Conservation (phyloP, 2,888 invertebrate genomes). For the Drosophila mettleri region DNA sequence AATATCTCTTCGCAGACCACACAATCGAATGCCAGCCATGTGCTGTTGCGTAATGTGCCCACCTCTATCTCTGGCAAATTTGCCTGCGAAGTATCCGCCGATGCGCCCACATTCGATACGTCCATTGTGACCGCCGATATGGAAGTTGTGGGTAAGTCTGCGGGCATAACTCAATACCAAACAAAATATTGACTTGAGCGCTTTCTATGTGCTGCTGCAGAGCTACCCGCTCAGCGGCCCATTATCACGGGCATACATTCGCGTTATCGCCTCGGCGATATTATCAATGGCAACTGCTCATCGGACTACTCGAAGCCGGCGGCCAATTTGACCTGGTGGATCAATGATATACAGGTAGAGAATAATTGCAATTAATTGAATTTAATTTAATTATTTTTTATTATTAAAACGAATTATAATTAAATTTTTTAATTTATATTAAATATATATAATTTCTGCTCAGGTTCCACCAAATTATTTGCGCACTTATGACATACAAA, state of each 20-base stretch:
- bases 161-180: not conserved
- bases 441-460: too few species aligned
- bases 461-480: slow-evolving; percentile 82
- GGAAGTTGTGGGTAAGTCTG: slow-evolving; percentile 83
- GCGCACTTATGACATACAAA: slow-evolving; percentile 81
- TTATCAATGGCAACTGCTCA: slow-evolving; percentile 86
- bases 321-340: slow-evolving; percentile 87
- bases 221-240: slow-evolving; percentile 86
- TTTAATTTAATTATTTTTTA: not conserved
- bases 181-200: not conserved
- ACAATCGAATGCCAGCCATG: slow-evolving; percentile 84
- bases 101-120: slow-evolving; percentile 85
- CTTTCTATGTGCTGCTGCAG: slow-evolving; percentile 60
- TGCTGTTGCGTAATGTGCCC: slow-evolving; percentile 82
- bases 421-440: not conserved
- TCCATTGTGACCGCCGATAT: slow-evolving; percentile 83
- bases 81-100: slow-evolving; percentile 85
- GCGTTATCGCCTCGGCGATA: slow-evolving; percentile 86
- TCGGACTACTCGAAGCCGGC: slow-evolving; percentile 87
- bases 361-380: not conserved
- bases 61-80: slow-evolving; percentile 83
- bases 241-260: slow-evolving; percentile 86
- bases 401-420: too few species aligned
- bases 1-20: slow-evolving; percentile 67
- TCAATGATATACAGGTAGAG: slow-evolving; percentile 85